Percentiles rank a stretch among this genome's conserved stretches.
Evolutionary conservation across 2,888 invertebrate species (phyloP).

Genomic region (Gymnoscelis rufifasciata): DNA sequence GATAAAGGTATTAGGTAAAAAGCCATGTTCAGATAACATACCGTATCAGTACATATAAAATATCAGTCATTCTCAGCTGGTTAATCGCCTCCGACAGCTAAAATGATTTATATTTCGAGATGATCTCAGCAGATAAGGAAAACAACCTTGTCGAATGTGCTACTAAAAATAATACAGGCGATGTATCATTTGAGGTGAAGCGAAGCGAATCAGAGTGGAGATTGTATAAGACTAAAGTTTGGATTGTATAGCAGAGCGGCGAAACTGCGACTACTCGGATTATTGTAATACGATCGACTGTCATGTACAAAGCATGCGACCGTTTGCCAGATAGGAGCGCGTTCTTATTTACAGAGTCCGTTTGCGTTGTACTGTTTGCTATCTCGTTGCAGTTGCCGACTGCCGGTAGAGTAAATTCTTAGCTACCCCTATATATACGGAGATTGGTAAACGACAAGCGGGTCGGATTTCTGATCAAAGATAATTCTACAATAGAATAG

Average conservation of each 20-base stretch:
- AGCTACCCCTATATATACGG: conserved; percentile 32
- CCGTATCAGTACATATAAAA: conserved; percentile 26
- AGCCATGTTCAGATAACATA: conserved; percentile 38
- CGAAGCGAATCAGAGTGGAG: conserved; percentile 8
- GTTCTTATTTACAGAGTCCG: conserved; percentile 58
- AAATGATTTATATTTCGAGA: conserved; percentile 36
- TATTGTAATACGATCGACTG: conserved; percentile 25
- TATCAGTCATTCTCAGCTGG: conserved; percentile 39
- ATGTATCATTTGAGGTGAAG: conserved; percentile 11
- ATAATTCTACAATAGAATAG: conserved; percentile 18
- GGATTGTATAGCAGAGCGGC: conserved; percentile 1
- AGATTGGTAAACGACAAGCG: conserved; percentile 12
- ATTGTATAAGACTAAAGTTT: conserved; percentile 12
- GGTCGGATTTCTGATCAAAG: conserved; percentile 31
- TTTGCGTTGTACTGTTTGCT: conserved; percentile 59
- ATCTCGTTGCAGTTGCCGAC: conserved; percentile 44
- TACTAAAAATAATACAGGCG: conserved; percentile 14
- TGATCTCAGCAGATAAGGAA: conserved; percentile 28
- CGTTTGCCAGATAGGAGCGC: conserved; percentile 42
- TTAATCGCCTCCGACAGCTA: conserved; percentile 38
- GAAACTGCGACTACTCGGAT: conserved; percentile 15
- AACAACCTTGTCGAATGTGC: conserved; percentile 19
- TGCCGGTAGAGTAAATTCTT: conserved; percentile 39
- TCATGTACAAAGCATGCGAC: conserved; percentile 20
- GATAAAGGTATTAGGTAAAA: conserved; percentile 51